Base-by-base conservation (phyloP, 2,888 invertebrate species). In the Aphodius granarius region DNA sequence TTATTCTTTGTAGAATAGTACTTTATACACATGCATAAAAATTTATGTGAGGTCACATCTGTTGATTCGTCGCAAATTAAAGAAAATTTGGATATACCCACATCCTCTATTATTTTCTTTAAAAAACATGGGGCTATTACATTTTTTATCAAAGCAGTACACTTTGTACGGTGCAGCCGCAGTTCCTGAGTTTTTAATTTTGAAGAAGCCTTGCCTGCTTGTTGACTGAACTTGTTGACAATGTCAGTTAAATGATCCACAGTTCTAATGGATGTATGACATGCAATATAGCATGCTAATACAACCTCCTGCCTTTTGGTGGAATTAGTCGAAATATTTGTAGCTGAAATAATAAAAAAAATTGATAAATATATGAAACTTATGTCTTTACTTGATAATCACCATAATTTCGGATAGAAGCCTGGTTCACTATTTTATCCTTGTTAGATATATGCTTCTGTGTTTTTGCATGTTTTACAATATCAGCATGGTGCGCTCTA, bases 1-100 rank as follows among this genome's bases (percentile, higher is more conserved):
- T 73, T 73, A 17, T 73, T 73, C 15, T 5, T 20, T 64, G 63
- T 21, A 68, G 79, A 80, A 72, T 77, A 81, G 75, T 83, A 83
- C 62, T 78, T 63, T n/a, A 73, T 20, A 63, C 20, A 63, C 20
- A 72, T 64, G 65, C 43, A 75, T 17, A 73, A 22, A 19, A 71
- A 23, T 22, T 71, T 71, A 13, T 65, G 66, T 23, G 43, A 23
- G 21, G 66, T n/a, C 5, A 66, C 66, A 73, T 73, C 73, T 2
- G 73, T 68, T 22, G 73, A 73, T 19, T 73, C 66, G 21, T 66
- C 66, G 3, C 21, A 15, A 73, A 73, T 73, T 2, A 73, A 21
- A 16, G 68, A 68, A 66, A 73, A 65, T 15, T 5, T 19, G 15
- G 15, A 66, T 16, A 22, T 66, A 15, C 17, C 66, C 9, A 73